A percentile compares a stretch with the other conserved stretches of the same genome.
Conservation (phyloP, 1,140 invertebrate species). For the Telenomus remus region DNA sequence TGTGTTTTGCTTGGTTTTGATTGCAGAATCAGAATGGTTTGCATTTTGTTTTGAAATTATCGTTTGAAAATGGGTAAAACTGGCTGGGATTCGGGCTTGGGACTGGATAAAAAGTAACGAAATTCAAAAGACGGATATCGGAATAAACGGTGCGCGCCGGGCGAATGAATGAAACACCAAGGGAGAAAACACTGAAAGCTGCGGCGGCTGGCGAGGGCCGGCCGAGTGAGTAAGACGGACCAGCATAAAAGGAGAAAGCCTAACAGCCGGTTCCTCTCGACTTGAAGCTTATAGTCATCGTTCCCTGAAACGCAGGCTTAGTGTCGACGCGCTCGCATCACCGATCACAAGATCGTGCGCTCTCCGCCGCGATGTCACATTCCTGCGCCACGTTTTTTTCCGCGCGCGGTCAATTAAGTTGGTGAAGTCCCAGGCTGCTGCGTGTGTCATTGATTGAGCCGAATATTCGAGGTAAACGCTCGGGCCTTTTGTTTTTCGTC, state of each 20-base stretch:
- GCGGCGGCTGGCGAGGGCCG: slow-evolving; percentile 21
- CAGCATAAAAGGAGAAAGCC: slow-evolving; percentile 55
- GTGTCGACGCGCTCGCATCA: slow-evolving; percentile 55
- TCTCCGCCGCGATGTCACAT: slow-evolving; percentile 15
- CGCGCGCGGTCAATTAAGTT: not conserved
- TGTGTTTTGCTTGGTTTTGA: too few species aligned
- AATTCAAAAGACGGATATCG: slow-evolving; percentile 48
- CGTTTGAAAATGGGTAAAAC: too few species aligned
- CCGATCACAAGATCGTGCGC: slow-evolving; percentile 36
- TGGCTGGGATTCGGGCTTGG: not conserved
- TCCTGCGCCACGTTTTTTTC: slow-evolving; percentile 16
- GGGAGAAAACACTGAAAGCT: slow-evolving; percentile 50
- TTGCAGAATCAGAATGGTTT: too few species aligned
- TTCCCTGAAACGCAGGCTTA: slow-evolving; percentile 50
- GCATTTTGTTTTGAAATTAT: too few species aligned
- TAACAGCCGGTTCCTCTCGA: slow-evolving; percentile 56
- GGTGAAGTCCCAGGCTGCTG: too few species aligned
- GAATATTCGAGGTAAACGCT: slow-evolving; percentile 18
- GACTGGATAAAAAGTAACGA: slow-evolving; percentile 45
- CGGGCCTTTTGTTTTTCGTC: slow-evolving; percentile 13
- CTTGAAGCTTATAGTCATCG: slow-evolving; percentile 51
- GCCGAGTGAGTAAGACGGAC: slow-evolving; percentile 48
- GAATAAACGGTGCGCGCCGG: slow-evolving; percentile 34
- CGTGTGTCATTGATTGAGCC: not conserved
- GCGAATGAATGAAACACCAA: slow-evolving; percentile 48